These are phyloP conservation scores for Oryzias sinensis DNA, from an alignment of 2,797 vertebrate species.

Conservation along the genomic window DNA sequence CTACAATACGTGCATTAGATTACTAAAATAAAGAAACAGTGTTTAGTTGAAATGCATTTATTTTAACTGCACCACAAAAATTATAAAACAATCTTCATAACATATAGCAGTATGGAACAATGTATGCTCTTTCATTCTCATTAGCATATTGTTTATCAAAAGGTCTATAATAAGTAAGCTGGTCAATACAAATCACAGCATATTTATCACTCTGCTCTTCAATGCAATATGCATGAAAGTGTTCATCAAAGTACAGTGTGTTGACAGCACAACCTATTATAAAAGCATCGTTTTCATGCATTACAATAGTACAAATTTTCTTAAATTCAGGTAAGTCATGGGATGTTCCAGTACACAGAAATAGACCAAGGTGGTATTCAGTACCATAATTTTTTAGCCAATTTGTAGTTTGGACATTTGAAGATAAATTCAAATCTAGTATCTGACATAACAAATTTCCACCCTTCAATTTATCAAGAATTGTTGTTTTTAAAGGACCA, in stretches of 20 bases:
- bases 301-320: neutral
- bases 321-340: neutral
- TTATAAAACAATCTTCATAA: neutral
- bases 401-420: conserved; percentile 23
- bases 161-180: no score
- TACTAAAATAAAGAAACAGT: neutral
- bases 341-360: conserved; percentile 10
- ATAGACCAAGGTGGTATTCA: conserved; percentile 13
- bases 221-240: neutral
- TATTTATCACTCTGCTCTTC: no score
- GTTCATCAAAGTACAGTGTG: neutral
- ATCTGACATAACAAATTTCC: conserved; percentile 5
- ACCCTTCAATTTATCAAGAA: conserved; percentile 3
- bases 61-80: no score
- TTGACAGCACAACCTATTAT: neutral
- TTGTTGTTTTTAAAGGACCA: conserved; percentile 11
- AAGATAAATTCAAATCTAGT: conserved; percentile 4
- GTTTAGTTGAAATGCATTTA: neutral
- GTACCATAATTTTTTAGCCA: conserved; percentile 11
- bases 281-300: neutral
- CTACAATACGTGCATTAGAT: neutral
- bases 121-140: no score
- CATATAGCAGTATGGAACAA: neutral
- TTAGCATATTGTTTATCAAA: no score
- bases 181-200: no score